Percentiles rank a stretch among this genome's conserved stretches.
Evolutionary conservation across 1,140 invertebrate genomes (phyloP).

Genomic region (Pogonus chalceus): DNA sequence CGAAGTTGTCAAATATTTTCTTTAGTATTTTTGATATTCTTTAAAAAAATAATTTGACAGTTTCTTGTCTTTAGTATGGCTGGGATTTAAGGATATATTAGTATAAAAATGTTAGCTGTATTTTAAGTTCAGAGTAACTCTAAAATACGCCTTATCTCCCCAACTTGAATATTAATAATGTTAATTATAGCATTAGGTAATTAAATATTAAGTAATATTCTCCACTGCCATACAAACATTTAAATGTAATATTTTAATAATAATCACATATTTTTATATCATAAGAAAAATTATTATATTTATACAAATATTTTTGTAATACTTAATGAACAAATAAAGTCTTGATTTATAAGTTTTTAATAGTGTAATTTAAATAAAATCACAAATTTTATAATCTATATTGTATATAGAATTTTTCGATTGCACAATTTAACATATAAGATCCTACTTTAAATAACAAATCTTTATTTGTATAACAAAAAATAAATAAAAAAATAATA

Average conservation of each 20-base stretch:
- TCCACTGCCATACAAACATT: too few species aligned
- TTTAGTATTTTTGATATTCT: conserved; percentile 3
- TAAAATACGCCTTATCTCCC: neutral
- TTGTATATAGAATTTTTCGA: neutral
- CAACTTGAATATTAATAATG: neutral
- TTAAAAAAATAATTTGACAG: neutral
- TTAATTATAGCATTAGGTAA: neutral
- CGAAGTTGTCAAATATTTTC: neutral
- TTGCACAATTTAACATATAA: neutral
- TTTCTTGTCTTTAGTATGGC: neutral
- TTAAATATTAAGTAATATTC: conserved; percentile 1
- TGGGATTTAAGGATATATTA: neutral
- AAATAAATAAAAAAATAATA: conserved; percentile 5
- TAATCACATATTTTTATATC: too few species aligned
- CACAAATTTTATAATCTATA: neutral
- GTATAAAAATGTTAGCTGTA: neutral
- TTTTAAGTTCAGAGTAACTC: neutral
- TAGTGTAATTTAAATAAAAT: neutral
- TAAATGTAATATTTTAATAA: too few species aligned
- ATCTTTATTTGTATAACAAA: neutral
- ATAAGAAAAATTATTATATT: too few species aligned
- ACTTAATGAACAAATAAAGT: too few species aligned
- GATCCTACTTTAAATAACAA: neutral
- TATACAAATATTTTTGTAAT: too few species aligned
- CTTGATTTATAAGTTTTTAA: neutral